Evolutionary conservation across 2,888 invertebrate species (phyloP).

Genomic region (Apamea sordens): DNA sequence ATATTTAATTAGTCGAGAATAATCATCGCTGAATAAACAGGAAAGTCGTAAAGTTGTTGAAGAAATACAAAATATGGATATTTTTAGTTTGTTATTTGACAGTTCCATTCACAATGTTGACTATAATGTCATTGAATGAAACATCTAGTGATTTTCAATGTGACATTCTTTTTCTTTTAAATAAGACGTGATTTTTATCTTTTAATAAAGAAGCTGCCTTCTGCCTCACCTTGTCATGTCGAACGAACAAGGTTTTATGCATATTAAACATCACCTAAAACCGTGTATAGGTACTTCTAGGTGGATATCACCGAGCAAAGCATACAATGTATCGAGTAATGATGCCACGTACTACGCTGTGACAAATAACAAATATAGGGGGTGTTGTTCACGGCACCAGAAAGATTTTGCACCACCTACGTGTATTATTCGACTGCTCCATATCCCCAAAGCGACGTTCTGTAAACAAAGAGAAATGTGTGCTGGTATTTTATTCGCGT

Average conservation of each 20-base stretch:
- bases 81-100: conserved; percentile 1
- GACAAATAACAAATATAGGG: conserved; percentile 82
- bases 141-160: conserved; percentile 37
- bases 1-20: conserved; percentile 57
- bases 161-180: conserved; percentile 31
- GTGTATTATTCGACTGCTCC: conserved; percentile 69
- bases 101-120: conserved; percentile 23
- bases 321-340: conserved; percentile 76
- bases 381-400: conserved; percentile 74
- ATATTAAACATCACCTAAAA: conserved; percentile 63
- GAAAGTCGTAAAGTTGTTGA: conserved; percentile 22
- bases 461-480: conserved; percentile 71
- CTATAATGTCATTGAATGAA: conserved; percentile 47
- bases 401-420: conserved; percentile 75
- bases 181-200: conserved; percentile 63
- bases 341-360: conserved; percentile 78
- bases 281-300: conserved; percentile 14
- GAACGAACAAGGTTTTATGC: conserved; percentile 64
- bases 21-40: conserved; percentile 38
- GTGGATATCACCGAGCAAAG: conserved; percentile 66
- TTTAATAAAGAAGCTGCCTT: conserved; percentile 55
- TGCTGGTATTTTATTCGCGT: conserved; percentile 64
- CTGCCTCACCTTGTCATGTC: conserved; percentile 62
- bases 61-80: conserved; percentile 3
- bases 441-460: conserved; percentile 67